Evolutionary conservation across 1,140 invertebrate genomes (phyloP), one percentile per base, ranked within the genome.

Genomic region (Geopemphigus sp.): DNA sequence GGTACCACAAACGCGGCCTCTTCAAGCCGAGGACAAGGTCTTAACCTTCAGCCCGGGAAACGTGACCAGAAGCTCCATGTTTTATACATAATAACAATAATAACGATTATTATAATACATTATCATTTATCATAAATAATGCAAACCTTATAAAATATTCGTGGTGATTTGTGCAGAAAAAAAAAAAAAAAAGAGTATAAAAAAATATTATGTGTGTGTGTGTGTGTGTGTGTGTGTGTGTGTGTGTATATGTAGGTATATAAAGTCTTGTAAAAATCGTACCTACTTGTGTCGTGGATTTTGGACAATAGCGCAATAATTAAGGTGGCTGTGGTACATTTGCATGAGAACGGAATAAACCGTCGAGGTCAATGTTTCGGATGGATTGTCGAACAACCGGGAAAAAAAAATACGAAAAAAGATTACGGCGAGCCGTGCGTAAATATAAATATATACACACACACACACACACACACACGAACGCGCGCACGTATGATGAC

Each of bases 331-430:
- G 74, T 11, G 74, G 39, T 78, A 61, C 39, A 78, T 78, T 78
- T 78, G 74, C 74, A 78, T 78, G 74, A 78, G 57, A 78, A 78
- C 74, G 32, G 57, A 78, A n/a, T 78, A 70, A 6, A 50, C 57
- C 47, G 74, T 6, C 74, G 74, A 78, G 74, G 74, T 78, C 74
- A 78, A 78, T 63, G 74, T 78, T 78, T 78, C 39, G 74, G 74
- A 78, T 26, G 74, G 74, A 78, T 78, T 78, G 74, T 39, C 47
- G 74, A 78, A 78, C 57, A 59, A 78, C 74, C 74, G 74, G 74
- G 63, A 78, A 78, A 78, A 72, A 76, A 50, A 72, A 72, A 72
- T 39, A 72, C 29, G 22, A 50, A 57, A 45, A 72, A 63, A 78
- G 15, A 78, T 78, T 61, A 78, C 22, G 39, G 6, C 11, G 22